Percentiles rank a stretch among this genome's conserved stretches.
phyloP scores from a whole-genome alignment of 1,140 invertebrate genomes.

The Capitella teleta region DNA sequence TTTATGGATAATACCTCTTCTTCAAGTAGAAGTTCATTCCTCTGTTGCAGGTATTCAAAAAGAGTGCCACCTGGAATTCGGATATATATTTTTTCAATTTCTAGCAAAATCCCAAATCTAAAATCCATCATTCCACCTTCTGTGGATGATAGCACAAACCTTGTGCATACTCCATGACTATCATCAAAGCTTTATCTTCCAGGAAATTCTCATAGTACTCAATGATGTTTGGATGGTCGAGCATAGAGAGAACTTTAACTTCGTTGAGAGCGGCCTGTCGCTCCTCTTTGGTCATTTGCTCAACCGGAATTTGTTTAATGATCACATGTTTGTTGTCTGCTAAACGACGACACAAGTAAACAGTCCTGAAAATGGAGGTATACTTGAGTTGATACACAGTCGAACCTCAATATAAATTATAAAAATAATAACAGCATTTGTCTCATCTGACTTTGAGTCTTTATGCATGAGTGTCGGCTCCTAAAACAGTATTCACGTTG shows the following conservation, averaged over 20 bases:
- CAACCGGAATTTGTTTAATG: constrained; percentile 56
- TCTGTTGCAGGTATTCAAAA: constrained; percentile 54
- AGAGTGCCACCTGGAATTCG: constrained; percentile 54
- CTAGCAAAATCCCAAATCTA: too few relatives aligned
- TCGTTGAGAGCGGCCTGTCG: constrained; percentile 40
- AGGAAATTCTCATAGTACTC: constrained; percentile 67
- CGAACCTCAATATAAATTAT: too few relatives aligned
- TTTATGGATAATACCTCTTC: constrained; percentile 32
- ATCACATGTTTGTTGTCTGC: constrained; percentile 50
- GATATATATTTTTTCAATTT: constrained; percentile 1
- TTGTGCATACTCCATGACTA: constrained; percentile 76
- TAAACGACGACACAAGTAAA: constrained; percentile 52
- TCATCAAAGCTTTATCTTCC: constrained; percentile 58
- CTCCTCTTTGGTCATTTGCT: constrained; percentile 47
- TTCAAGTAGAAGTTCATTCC: constrained; percentile 38
- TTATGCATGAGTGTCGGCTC: too few relatives aligned
- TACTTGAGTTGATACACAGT: too few relatives aligned
- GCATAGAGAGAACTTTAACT: constrained; percentile 53
- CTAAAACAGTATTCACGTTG: too few relatives aligned
- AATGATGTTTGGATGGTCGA: constrained; percentile 73
- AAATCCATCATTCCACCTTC: too few relatives aligned
- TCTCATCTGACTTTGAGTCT: too few relatives aligned
- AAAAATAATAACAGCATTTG: too few relatives aligned
- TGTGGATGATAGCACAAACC: too few relatives aligned
- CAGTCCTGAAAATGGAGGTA: constrained; percentile 46